Conservation (phyloP, 2,797 vertebrate species). For the Lemur catta region DNA sequence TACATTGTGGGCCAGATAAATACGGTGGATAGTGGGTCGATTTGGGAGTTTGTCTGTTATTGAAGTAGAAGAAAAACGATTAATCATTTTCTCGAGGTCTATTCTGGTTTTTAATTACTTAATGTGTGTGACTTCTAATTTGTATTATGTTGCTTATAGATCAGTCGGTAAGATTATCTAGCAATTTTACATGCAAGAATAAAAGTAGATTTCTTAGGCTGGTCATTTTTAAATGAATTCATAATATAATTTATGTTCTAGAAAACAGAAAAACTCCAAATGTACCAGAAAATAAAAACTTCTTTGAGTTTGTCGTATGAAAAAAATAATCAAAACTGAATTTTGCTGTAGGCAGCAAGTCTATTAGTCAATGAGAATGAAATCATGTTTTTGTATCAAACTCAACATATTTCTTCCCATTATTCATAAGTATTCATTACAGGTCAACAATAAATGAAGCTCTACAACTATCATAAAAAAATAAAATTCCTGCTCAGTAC, state of each 20-base stretch:
- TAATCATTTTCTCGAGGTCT: background rate
- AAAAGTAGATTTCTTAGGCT: background rate
- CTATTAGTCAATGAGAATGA: background rate
- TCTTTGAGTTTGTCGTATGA: background rate
- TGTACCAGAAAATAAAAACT: background rate
- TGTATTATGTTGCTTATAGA: background rate
- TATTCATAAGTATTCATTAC: slow-evolving; percentile 13
- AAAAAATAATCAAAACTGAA: slow-evolving; percentile 26
- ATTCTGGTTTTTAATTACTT: background rate
- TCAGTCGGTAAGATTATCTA: background rate
- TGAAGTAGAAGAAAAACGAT: background rate
- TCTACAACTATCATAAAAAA: background rate
- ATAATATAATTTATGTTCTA: background rate
- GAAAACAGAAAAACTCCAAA: background rate
- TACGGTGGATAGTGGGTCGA: background rate
- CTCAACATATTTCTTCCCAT: slow-evolving; percentile 23
- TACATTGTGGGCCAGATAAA: background rate
- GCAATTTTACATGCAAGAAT: background rate
- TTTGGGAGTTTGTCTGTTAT: background rate
- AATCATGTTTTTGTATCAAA: background rate
- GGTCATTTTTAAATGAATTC: background rate
- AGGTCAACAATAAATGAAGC: background rate
- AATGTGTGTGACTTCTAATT: background rate
- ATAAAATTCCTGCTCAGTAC: background rate
- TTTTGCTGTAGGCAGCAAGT: background rate